These are phyloP conservation scores for Brachylomia viminalis DNA, from an alignment of 2,888 invertebrate genomes.

Conservation along the genomic window DNA sequence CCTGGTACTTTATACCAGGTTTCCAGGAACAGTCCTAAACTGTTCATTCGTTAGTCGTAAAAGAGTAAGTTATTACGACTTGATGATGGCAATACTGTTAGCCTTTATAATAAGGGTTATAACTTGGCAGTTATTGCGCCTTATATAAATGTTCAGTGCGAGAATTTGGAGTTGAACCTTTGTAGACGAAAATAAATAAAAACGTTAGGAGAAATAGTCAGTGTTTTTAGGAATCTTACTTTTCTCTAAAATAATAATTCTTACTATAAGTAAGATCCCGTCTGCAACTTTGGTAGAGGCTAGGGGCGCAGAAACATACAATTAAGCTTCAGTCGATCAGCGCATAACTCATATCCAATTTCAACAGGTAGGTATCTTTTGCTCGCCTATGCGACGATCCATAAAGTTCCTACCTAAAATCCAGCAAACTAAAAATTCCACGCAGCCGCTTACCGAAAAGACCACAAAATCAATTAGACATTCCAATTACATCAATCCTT, in stretches of 20 bases:
- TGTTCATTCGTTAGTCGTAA: conserved; percentile 54
- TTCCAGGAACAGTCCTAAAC: conserved; percentile 52
- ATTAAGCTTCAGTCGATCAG: too few species aligned
- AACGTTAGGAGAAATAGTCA: too few species aligned
- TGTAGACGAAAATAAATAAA: too few species aligned
- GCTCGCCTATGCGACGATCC: too few species aligned
- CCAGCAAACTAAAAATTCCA: conserved; percentile 5
- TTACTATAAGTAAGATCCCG: too few species aligned
- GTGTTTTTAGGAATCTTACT: too few species aligned
- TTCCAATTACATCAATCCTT: conserved; percentile 53
- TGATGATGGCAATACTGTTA: conserved; percentile 48
- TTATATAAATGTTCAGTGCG: conserved; percentile 21
- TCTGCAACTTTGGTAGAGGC: too few species aligned
- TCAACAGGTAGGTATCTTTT: too few species aligned
- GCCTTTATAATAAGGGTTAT: conserved; percentile 32
- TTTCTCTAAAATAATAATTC: too few species aligned
- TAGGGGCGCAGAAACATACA: too few species aligned
- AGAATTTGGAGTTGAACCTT: neutral
- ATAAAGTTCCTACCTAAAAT: too few species aligned
- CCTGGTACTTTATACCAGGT: conserved; percentile 26
- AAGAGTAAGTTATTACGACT: conserved; percentile 50
- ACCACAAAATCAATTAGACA: conserved; percentile 50
- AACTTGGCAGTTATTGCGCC: conserved; percentile 29
- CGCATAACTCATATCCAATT: too few species aligned
- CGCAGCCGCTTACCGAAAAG: conserved; percentile 12